phyloP scores from a whole-genome alignment of 2,888 invertebrate species.

The Pseudanteris insignis region DNA sequence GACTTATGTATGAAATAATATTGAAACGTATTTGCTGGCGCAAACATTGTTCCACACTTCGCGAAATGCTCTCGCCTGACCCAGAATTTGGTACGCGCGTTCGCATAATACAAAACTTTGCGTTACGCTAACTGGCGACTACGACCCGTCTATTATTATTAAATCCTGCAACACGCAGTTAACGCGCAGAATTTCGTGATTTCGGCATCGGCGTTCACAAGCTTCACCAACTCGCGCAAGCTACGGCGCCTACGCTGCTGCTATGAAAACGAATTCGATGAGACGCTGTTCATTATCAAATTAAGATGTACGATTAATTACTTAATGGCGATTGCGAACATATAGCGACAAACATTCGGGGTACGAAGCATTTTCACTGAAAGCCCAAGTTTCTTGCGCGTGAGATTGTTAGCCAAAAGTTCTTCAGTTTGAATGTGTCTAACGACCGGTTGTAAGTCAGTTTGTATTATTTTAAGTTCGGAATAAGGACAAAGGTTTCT shows the following conservation, averaged over 20 bases:
- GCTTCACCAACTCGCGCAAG: conserved; percentile 7
- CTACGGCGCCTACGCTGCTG: conserved; percentile 6
- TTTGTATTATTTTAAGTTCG: conserved; percentile 26
- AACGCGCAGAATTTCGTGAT: conserved; percentile 6
- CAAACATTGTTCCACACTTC: conserved; percentile 12
- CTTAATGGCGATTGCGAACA: conserved; percentile 30
- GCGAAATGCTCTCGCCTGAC: conserved; percentile 12
- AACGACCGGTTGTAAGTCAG: conserved; percentile 31
- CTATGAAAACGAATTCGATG: conserved; percentile 6
- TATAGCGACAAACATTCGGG: conserved; percentile 25
- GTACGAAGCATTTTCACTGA: conserved; percentile 24
- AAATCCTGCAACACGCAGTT: conserved; percentile 19
- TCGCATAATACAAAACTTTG: conserved; percentile 26
- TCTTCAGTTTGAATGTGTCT: conserved; percentile 19
- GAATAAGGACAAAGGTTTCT: conserved; percentile 29
- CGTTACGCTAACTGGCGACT: conserved; percentile 22
- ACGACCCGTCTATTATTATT: conserved; percentile 26
- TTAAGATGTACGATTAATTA: conserved; percentile 40
- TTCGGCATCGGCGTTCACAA: conserved; percentile 1
- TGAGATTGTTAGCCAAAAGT: conserved; percentile 30
- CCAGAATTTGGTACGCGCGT: conserved; percentile 1
- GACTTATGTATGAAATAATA: no score
- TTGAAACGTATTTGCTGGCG: no score
- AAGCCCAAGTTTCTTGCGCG: conserved; percentile 33
- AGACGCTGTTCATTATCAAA: conserved; percentile 15